Evolutionary conservation across 2,888 invertebrate species (phyloP).

Genomic region (Lithophane leautieri): DNA sequence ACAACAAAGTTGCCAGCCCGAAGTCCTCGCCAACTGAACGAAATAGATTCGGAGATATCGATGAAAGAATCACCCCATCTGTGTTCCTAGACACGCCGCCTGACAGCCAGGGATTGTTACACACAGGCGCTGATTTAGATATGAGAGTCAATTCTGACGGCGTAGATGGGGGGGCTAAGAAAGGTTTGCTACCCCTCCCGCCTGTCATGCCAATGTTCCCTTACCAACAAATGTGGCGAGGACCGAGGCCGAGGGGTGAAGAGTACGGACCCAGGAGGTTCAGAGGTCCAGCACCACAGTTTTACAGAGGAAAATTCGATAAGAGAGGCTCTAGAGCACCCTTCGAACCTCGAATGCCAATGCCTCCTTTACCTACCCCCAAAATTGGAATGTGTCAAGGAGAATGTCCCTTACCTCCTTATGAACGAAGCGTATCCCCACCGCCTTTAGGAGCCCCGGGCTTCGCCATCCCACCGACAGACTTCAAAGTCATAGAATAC

Average conservation of each 20-base stretch:
- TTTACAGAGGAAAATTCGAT: constrained; percentile 82
- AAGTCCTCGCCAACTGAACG: constrained; percentile 81
- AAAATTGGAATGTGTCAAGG: constrained; percentile 82
- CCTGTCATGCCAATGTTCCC: constrained; percentile 80
- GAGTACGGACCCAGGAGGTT: constrained; percentile 81
- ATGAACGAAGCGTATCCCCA: constrained; percentile 79
- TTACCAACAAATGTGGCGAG: constrained; percentile 80
- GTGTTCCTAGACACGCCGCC: constrained; percentile 79
- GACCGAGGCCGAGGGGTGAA: constrained; percentile 79
- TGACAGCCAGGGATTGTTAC: constrained; percentile 74
- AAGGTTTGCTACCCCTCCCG: constrained; percentile 75
- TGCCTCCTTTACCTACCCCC: constrained; percentile 80
- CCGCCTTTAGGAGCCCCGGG: constrained; percentile 85
- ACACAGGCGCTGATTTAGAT: constrained; percentile 78
- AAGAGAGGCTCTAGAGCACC: constrained; percentile 76
- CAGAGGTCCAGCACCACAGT: constrained; percentile 79
- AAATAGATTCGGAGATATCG: constrained; percentile 88
- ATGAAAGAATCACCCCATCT: constrained; percentile 85
- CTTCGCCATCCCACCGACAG: constrained; percentile 81
- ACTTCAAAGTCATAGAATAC: constrained; percentile 83
- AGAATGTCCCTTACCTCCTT: constrained; percentile 80
- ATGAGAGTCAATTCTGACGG: constrained; percentile 80
- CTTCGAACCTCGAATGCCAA: constrained; percentile 78
- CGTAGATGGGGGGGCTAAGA: constrained; percentile 67
- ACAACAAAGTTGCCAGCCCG: constrained; percentile 87